phyloP scores from a whole-genome alignment of 1,140 invertebrate genomes.

The Ceratina calcarata region DNA sequence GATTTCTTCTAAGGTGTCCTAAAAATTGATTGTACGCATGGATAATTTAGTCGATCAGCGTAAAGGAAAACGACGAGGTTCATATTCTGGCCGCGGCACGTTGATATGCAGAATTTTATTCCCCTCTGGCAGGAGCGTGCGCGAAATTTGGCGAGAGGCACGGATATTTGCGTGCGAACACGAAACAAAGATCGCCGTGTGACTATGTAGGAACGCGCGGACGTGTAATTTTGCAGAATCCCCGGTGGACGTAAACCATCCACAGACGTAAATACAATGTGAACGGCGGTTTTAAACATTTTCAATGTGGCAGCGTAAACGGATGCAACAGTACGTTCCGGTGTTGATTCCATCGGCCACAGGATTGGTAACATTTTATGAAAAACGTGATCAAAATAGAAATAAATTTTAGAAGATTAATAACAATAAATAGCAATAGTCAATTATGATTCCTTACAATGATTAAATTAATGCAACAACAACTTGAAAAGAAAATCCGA shows the following conservation, averaged over 20 bases:
- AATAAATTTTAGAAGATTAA: too few relatives aligned
- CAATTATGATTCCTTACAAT: too few relatives aligned
- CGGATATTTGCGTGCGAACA: slow-evolving; percentile 32
- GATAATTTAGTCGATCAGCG: slow-evolving; percentile 3
- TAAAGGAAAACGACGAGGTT: background rate
- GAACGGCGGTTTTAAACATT: background rate
- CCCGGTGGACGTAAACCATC: background rate
- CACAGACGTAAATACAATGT: slow-evolving; percentile 9
- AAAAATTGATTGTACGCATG: background rate
- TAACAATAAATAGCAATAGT: too few relatives aligned
- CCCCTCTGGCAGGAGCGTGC: background rate
- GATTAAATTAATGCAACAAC: too few relatives aligned
- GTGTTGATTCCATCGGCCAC: too few relatives aligned
- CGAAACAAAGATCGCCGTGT: slow-evolving; percentile 35
- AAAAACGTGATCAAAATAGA: too few relatives aligned
- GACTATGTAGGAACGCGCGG: background rate
- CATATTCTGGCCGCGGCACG: background rate
- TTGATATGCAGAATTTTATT: slow-evolving; percentile 14
- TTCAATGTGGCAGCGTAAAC: background rate
- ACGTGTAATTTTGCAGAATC: slow-evolving; percentile 14
- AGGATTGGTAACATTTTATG: too few relatives aligned
- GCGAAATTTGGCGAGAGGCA: slow-evolving; percentile 16
- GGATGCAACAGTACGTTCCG: background rate
- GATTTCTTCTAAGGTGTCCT: background rate
- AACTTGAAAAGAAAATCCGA: too few relatives aligned